phyloP scores from a whole-genome alignment of 2,113 vertebrate species.

The Notothenia rossii region DNA sequence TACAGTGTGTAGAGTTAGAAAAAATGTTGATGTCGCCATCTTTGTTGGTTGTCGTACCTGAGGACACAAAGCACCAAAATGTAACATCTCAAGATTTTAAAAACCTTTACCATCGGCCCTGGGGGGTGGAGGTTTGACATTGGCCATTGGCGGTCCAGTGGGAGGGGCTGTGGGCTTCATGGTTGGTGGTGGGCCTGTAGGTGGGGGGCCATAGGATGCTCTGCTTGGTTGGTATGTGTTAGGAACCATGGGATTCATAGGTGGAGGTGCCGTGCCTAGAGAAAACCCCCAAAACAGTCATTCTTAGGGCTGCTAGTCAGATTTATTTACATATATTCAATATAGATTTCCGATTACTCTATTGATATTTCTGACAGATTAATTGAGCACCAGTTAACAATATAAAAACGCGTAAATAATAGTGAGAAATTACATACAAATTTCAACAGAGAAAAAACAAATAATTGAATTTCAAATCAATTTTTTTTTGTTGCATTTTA shows the following conservation, averaged over 20 bases:
- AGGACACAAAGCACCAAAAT: background rate
- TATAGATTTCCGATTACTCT: background rate
- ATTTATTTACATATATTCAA: background rate
- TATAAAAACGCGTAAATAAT: background rate
- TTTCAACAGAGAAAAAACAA: no score
- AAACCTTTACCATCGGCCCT: conserved; percentile 85
- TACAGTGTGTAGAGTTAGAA: no score
- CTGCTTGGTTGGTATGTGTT: conserved; percentile 84
- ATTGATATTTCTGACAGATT: background rate
- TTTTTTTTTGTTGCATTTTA: no score
- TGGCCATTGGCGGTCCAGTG: conserved; percentile 74
- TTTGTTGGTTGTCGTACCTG: no score
- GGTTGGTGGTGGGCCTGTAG: conserved; percentile 67
- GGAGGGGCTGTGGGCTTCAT: conserved; percentile 73
- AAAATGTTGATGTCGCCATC: no score
- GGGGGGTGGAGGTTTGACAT: conserved; percentile 61
- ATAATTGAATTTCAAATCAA: no score
- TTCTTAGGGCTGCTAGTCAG: background rate
- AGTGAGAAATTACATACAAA: no score
- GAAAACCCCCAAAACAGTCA: conserved; percentile 12
- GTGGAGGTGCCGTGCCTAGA: conserved; percentile 82
- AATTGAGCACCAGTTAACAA: background rate
- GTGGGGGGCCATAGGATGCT: conserved; percentile 79
- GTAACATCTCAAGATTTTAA: background rate
- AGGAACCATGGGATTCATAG: conserved; percentile 83